phyloP scores from a whole-genome alignment of 2,888 invertebrate genomes.

The Dusona sp. region DNA sequence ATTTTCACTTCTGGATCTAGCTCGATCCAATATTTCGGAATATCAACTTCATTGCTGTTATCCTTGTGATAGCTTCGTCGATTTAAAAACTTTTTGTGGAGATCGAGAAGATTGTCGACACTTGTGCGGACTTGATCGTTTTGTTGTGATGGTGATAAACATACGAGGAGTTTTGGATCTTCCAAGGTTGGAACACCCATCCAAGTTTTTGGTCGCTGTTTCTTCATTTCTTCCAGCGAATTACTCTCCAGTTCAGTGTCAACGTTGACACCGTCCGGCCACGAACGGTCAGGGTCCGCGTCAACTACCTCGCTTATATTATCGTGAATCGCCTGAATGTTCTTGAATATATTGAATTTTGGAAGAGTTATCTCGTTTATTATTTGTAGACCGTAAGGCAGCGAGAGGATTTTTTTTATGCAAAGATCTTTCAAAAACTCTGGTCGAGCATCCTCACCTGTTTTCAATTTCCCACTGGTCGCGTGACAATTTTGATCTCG shows the following conservation, averaged over 20 bases:
- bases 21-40: conserved; percentile 75
- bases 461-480: conserved; percentile 35
- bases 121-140: conserved; percentile 86
- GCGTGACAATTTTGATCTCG: conserved; percentile 71
- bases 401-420: conserved; percentile 87
- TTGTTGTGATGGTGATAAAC: conserved; percentile 91
- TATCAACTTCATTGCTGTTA: conserved; percentile 70
- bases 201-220: conserved; percentile 84
- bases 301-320: conserved; percentile 32
- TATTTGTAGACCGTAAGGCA: conserved; percentile 90
- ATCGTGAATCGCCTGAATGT: conserved; percentile 72
- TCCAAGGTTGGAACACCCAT: conserved; percentile 87
- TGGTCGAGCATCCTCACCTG: conserved; percentile 79
- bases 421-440: conserved; percentile 88
- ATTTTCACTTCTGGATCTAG: conserved; percentile 55
- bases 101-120: conserved; percentile 88
- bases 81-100: conserved; percentile 90
- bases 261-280: neutral
- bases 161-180: conserved; percentile 88
- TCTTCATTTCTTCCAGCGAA: conserved; percentile 66
- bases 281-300: neutral
- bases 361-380: conserved; percentile 77
- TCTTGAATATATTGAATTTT: conserved; percentile 76
- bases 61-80: conserved; percentile 87
- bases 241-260: conserved; percentile 19